These are phyloP conservation scores for Lithosia quadra DNA, from an alignment of 2,888 invertebrate species.

Conservation along the genomic window DNA sequence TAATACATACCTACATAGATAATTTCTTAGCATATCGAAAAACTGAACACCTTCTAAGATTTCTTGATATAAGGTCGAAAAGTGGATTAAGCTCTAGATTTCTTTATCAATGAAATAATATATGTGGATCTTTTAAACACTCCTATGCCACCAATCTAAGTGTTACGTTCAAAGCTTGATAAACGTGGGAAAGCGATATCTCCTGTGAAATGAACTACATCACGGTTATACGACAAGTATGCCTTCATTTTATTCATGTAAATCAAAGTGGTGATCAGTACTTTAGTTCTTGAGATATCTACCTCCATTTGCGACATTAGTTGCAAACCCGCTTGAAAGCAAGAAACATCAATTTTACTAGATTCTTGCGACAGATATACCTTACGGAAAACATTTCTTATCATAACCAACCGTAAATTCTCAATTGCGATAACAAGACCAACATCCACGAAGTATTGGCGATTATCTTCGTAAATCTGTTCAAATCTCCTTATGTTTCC, in stretches of 20 bases:
- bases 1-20: too few relatives aligned
- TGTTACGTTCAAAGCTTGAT: not conserved
- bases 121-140: not conserved
- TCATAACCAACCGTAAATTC: not conserved
- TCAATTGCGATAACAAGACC: constrained; percentile 12
- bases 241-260: constrained; percentile 11
- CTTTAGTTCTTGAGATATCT: not conserved
- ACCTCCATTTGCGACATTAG: not conserved
- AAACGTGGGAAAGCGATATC: constrained; percentile 14
- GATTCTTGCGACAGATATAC: not conserved
- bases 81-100: constrained; percentile 9
- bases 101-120: not conserved
- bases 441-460: not conserved
- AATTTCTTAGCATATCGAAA: not conserved
- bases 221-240: constrained; percentile 13
- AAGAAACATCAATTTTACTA: not conserved
- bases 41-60: not conserved
- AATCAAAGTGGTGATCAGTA: constrained; percentile 13
- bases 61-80: not conserved
- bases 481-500: constrained; percentile 12
- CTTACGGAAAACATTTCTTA: constrained; percentile 15
- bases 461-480: not conserved
- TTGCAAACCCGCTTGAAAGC: constrained; percentile 16
- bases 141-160: not conserved
- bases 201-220: constrained; percentile 6